phyloP scores from a whole-genome alignment of 2,888 invertebrate species.

The Clunio marinus region DNA sequence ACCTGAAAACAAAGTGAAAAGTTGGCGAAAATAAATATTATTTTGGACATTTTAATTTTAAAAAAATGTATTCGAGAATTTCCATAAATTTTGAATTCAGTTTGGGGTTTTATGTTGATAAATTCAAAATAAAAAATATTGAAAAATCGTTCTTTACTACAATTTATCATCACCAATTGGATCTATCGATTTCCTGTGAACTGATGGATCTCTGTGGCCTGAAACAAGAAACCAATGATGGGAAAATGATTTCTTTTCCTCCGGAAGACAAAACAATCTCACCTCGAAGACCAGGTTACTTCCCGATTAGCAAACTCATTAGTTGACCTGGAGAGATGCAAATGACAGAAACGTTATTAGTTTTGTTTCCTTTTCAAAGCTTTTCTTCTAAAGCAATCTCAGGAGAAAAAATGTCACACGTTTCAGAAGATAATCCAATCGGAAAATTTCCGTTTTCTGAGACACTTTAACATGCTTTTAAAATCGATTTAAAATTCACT shows the following conservation, averaged over 20 bases:
- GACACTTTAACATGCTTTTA: background rate
- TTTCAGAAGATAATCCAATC: background rate
- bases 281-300: slow-evolving; percentile 16
- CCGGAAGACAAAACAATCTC: background rate
- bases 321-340: background rate
- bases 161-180: slow-evolving; percentile 41
- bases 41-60: too few relatives aligned
- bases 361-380: background rate
- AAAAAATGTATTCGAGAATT: too few relatives aligned
- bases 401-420: background rate
- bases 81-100: too few relatives aligned
- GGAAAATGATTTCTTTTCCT: background rate
- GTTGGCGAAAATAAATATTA: too few relatives aligned
- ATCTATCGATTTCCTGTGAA: slow-evolving; percentile 40
- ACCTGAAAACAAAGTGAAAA: too few relatives aligned
- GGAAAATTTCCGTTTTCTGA: background rate
- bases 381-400: background rate
- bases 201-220: background rate
- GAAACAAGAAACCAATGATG: background rate
- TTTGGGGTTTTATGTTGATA: too few relatives aligned
- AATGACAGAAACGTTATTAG: background rate
- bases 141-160: too few relatives aligned
- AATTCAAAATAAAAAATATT: too few relatives aligned
- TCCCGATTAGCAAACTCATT: slow-evolving; percentile 1
- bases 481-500: background rate